Evolutionary conservation across 1,140 invertebrate genomes (phyloP).

Genomic region (Helicoverpa zea): DNA sequence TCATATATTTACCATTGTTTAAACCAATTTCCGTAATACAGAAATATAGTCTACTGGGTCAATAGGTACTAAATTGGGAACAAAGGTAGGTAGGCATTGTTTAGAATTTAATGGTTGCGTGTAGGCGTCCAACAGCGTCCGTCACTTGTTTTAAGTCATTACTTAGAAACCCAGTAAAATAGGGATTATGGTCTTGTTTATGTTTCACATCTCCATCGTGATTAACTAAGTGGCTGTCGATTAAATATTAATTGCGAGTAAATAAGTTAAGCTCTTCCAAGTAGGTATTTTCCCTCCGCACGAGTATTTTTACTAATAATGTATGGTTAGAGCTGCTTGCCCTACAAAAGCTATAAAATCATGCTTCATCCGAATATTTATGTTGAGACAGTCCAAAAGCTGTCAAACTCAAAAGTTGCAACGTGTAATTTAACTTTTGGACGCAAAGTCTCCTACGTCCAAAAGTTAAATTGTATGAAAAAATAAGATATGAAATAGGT

Average conservation of each 20-base stretch:
- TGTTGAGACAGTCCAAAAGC: too few species aligned
- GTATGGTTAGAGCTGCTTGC: too few species aligned
- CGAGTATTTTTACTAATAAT: too few species aligned
- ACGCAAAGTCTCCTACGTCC: too few species aligned
- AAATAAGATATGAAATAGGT: too few species aligned
- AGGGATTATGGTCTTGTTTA: constrained; percentile 21
- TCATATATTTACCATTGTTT: constrained; percentile 39
- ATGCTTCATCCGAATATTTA: too few species aligned
- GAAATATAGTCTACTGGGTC: constrained; percentile 26
- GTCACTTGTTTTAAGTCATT: constrained; percentile 14
- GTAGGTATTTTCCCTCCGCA: not conserved
- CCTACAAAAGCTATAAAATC: too few species aligned
- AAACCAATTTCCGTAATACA: constrained; percentile 11
- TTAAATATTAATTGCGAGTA: not conserved
- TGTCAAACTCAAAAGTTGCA: too few species aligned
- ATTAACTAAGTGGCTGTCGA: constrained; percentile 4
- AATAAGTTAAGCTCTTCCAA: not conserved
- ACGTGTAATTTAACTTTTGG: too few species aligned
- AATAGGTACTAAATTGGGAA: constrained; percentile 11
- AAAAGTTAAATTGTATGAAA: too few species aligned
- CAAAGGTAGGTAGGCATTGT: constrained; percentile 11
- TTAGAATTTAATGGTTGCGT: constrained; percentile 11
- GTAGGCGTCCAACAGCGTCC: not conserved
- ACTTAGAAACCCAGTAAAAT: constrained; percentile 14
- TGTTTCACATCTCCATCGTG: constrained; percentile 11